Evolutionary conservation across 2,888 invertebrate species (phyloP).

Genomic region (Chalcosyrphus nemorum): DNA sequence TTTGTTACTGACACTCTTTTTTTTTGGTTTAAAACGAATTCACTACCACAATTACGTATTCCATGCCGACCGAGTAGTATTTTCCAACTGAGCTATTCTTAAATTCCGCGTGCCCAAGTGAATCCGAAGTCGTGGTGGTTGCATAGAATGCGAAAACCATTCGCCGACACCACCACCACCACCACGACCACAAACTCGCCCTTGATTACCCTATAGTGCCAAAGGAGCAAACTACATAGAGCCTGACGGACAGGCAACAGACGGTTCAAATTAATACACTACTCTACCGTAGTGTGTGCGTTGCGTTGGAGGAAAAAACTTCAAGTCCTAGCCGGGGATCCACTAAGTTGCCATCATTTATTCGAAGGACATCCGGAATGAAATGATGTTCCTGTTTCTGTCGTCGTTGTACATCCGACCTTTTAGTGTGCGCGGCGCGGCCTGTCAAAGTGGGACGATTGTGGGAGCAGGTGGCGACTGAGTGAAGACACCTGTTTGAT

Average conservation of each 20-base stretch:
- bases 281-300: not conserved
- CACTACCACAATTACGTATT: slow-evolving; percentile 45
- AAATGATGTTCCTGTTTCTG: slow-evolving; percentile 58
- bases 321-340: slow-evolving; percentile 13
- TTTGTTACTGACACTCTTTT: slow-evolving; percentile 28
- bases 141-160: slow-evolving; percentile 37
- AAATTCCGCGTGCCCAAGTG: slow-evolving; percentile 7
- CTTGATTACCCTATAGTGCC: slow-evolving; percentile 42
- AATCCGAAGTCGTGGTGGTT: not conserved
- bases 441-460: not conserved
- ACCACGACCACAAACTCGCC: slow-evolving; percentile 11
- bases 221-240: not conserved
- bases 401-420: slow-evolving; percentile 35
- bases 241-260: slow-evolving; percentile 18
- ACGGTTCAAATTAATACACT: slow-evolving; percentile 24
- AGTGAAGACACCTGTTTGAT: slow-evolving; percentile 52
- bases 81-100: slow-evolving; percentile 58
- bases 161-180: not conserved
- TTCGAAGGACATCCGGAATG: slow-evolving; percentile 57
- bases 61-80: slow-evolving; percentile 38
- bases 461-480: not conserved
- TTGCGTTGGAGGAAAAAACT: not conserved
- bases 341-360: slow-evolving; percentile 56
- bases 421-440: not conserved
- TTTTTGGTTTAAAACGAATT: slow-evolving; percentile 19